phyloP scores from a whole-genome alignment of 2,113 vertebrate genomes.

The Orthonyx spaldingii region DNA sequence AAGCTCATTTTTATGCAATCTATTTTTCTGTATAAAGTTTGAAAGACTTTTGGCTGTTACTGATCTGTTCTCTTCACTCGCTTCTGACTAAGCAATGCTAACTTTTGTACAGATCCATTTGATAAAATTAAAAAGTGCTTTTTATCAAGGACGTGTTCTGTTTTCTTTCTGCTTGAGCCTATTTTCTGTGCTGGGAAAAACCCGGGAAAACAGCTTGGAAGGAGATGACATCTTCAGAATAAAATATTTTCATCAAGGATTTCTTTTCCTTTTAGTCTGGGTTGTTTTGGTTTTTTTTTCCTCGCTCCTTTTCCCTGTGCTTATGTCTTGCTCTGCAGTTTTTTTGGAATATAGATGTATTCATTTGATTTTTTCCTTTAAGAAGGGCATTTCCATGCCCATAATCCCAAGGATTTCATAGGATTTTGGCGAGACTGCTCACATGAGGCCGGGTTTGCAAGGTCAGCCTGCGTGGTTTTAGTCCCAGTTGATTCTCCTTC shows the following conservation, averaged over 20 bases:
- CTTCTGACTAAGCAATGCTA: conserved; percentile 88
- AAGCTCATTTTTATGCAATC: conserved; percentile 64
- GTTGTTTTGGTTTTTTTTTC: background rate
- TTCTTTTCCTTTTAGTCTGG: background rate
- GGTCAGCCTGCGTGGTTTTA: background rate
- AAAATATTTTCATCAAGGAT: background rate
- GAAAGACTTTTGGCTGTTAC: conserved; percentile 67
- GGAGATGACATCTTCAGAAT: background rate
- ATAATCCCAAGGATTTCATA: background rate
- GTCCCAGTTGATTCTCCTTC: background rate
- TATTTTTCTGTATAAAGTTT: conserved; percentile 72
- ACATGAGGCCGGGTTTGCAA: background rate
- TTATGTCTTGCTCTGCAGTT: background rate
- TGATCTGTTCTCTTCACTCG: conserved; percentile 79
- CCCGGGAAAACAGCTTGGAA: background rate
- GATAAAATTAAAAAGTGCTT: conserved; percentile 82
- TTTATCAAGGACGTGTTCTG: conserved; percentile 51
- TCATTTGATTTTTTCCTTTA: background rate
- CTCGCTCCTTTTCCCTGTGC: background rate
- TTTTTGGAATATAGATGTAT: background rate
- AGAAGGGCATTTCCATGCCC: background rate
- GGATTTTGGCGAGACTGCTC: background rate
- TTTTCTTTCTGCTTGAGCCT: conserved; percentile 22
- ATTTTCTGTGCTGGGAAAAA: background rate
- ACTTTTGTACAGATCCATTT: conserved; percentile 89